phyloP scores from a whole-genome alignment of 2,113 vertebrate species.

The Phalacrocorax aristotelis region DNA sequence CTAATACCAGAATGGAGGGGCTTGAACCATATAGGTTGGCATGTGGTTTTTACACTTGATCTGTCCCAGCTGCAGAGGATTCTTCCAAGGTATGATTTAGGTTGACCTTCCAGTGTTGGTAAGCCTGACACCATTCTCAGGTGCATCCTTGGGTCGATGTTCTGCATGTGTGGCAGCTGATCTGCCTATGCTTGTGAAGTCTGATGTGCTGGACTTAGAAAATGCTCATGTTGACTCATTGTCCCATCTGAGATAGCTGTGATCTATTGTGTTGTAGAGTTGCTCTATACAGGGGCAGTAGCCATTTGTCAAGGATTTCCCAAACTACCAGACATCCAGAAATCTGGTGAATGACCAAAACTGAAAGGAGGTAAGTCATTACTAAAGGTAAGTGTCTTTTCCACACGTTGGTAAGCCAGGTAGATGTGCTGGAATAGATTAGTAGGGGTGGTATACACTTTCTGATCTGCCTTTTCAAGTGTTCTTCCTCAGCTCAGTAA shows the following conservation, averaged over 20 bases:
- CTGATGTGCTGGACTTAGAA: background rate
- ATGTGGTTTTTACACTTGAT: background rate
- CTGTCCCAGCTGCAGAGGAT: background rate
- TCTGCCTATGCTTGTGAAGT: background rate
- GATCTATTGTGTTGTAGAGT: background rate
- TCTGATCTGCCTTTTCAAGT: background rate
- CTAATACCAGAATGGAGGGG: background rate
- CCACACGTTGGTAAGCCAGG: rapidly evolving
- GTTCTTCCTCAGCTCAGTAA: background rate
- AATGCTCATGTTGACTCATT: background rate
- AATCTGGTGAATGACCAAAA: background rate
- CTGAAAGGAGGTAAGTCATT: background rate
- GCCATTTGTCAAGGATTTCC: background rate
- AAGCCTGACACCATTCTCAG: background rate
- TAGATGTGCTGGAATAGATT: background rate
- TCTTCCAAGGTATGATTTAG: background rate
- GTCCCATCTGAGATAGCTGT: background rate
- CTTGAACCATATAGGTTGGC: background rate
- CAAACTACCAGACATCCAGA: background rate
- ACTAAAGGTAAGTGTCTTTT: background rate
- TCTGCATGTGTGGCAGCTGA: background rate
- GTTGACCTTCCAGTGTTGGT: background rate
- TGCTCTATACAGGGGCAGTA: background rate
- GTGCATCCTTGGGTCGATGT: background rate
- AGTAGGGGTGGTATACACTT: background rate